phyloP scores from a whole-genome alignment of 1,140 invertebrate species.

The Hylaeus anthracinus region DNA sequence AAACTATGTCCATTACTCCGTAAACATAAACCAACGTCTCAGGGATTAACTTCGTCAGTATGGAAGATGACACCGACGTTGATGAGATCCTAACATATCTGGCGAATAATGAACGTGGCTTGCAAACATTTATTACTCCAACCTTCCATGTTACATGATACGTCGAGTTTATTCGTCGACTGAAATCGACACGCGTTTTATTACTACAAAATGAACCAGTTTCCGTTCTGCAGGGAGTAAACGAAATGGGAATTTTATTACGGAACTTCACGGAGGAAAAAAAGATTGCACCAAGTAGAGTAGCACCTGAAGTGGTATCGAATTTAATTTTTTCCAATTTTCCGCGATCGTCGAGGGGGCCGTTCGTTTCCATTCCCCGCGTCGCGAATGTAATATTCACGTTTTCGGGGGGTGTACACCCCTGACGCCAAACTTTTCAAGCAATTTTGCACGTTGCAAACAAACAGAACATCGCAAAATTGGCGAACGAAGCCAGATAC shows the following conservation, averaged over 20 bases:
- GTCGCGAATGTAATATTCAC: background rate
- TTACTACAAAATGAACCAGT: no score
- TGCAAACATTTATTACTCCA: no score
- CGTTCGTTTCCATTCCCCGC: no score
- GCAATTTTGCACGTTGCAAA: background rate
- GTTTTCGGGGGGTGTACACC: background rate
- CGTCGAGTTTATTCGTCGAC: no score
- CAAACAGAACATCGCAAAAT: background rate
- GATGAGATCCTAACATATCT: background rate
- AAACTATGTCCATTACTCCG: constrained; percentile 5
- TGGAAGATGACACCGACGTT: background rate
- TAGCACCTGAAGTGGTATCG: no score
- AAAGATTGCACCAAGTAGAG: no score
- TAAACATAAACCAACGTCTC: background rate
- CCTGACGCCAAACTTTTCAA: background rate
- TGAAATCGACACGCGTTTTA: no score
- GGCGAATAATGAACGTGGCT: background rate
- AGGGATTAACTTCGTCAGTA: background rate
- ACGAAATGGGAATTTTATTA: no score
- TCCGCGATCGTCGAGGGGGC: background rate
- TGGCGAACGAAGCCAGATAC: background rate
- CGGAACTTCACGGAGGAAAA: no score
- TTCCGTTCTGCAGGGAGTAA: no score
- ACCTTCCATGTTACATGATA: no score
- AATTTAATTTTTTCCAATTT: background rate